Base-by-base conservation (phyloP, 2,888 invertebrate genomes). In the Lasioglossum malachurum region DNA sequence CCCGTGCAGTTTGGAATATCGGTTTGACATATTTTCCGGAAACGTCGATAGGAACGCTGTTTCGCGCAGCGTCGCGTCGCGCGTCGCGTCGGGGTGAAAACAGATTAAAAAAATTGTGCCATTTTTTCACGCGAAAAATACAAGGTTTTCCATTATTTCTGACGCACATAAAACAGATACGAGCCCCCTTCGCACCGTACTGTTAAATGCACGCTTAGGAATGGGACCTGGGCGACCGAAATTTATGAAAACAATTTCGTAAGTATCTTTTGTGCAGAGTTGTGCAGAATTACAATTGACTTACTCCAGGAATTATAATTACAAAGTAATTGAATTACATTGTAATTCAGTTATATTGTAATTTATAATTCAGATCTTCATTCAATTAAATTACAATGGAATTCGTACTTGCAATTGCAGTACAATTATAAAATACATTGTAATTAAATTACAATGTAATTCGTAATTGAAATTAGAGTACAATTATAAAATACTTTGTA, bases 11-110 rank as follows among this genome's bases (percentile, higher is more conserved):
- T 64, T 72, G 44, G 72, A 69, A 78, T 84, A 85, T 84, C 71
- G 78, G 78, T 84, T 83, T 79, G 84, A 78, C 84, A 84, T 84
- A 78, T 84, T 84, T 83, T 53, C 44, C 31, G 44, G 4, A 60
- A 49, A 78, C 71, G 64, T 75, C 78, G 84, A 79, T 75, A 60
- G 64, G 78, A 64, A 60, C 38, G 71, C 49, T 78, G 69, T 53
- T 64, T 46, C 35, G 44, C n/a, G 38, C 49, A 35, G 16, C 31
- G n/a, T 31, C 27, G 23, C 23, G 35, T 38, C 35, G 23, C 41
- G 57, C 31, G n/a, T 8, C 35, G 23, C n/a, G 38, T 38, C 27
- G 23, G 41, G 38, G 14, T 10, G 8, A 23, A 67, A 35, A 67
- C 38, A 38, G 67, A 67, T 67, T 35, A 1, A 31, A 73, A 75